These are phyloP conservation scores for Leptocoma aspasia DNA, from an alignment of 2,113 vertebrate species.

Conservation along the genomic window DNA sequence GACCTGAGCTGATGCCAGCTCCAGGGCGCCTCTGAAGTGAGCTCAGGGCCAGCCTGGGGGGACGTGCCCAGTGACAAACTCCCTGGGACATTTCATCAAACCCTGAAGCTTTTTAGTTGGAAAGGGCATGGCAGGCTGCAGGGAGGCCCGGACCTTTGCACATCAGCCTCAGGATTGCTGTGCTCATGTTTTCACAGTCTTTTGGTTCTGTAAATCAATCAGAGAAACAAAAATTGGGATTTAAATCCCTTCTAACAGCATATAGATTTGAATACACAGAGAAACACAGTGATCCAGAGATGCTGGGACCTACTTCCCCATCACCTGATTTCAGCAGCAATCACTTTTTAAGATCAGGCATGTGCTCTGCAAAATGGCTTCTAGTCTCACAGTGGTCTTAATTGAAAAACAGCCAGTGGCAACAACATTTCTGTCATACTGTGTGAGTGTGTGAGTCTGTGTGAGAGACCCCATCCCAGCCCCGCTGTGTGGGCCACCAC, in stretches of 20 bases:
- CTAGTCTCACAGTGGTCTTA: neutral
- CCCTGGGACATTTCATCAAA: neutral
- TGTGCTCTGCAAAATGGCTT: neutral
- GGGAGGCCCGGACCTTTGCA: neutral
- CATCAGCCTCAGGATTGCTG: neutral
- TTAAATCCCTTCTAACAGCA: neutral
- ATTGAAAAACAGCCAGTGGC: neutral
- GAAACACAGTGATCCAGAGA: neutral
- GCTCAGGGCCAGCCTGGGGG: neutral
- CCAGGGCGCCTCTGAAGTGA: neutral
- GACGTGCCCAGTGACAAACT: neutral
- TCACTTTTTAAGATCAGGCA: neutral
- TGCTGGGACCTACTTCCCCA: neutral
- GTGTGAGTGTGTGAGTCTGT: too few relatives aligned
- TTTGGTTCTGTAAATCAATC: neutral
- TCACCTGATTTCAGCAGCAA: neutral
- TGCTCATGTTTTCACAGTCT: neutral
- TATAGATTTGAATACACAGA: neutral
- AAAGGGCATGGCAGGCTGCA: neutral
- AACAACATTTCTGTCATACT: neutral
- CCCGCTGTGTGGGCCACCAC: rapidly evolving
- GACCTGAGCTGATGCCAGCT: neutral
- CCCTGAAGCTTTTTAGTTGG: neutral
- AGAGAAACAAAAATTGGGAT: neutral
- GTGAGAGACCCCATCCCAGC: neutral